Evolutionary conservation across 2,888 invertebrate species (phyloP).

Genomic region (Choristoneura rosaceana): DNA sequence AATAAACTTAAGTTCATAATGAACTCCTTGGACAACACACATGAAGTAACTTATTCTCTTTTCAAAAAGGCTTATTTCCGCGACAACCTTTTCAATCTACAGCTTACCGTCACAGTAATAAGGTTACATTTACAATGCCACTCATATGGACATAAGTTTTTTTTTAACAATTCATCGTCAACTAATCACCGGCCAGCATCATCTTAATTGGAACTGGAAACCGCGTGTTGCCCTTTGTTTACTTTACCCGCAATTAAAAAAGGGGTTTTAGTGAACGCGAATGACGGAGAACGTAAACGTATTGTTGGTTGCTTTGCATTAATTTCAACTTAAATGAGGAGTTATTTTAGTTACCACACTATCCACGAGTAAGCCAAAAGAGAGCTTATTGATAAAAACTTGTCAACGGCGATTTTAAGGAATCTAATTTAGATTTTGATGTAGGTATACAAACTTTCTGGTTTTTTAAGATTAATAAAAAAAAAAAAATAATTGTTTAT

Average conservation of each 20-base stretch:
- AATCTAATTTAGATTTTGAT: no score
- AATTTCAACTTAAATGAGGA: no score
- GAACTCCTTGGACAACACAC: background rate
- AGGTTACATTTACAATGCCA: background rate
- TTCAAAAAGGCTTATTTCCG: background rate
- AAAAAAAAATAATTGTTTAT: no score
- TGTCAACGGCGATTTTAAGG: no score
- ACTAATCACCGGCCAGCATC: conserved; percentile 46
- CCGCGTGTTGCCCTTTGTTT: conserved; percentile 34
- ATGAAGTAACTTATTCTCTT: background rate
- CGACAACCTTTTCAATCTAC: background rate
- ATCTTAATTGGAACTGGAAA: conserved; percentile 57
- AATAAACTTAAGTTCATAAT: background rate
- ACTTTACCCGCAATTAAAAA: conserved; percentile 6
- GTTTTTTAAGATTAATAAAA: no score
- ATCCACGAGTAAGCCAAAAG: no score
- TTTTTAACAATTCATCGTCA: background rate
- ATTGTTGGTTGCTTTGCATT: background rate
- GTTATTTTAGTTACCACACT: no score
- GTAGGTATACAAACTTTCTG: no score
- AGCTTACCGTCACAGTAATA: background rate
- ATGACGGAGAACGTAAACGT: background rate
- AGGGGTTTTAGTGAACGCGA: conserved; percentile 6
- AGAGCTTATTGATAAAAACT: no score
- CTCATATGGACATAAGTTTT: background rate